Evolutionary conservation across 2,797 vertebrate genomes (phyloP).

Genomic region (Paedocypris micromegethes): DNA sequence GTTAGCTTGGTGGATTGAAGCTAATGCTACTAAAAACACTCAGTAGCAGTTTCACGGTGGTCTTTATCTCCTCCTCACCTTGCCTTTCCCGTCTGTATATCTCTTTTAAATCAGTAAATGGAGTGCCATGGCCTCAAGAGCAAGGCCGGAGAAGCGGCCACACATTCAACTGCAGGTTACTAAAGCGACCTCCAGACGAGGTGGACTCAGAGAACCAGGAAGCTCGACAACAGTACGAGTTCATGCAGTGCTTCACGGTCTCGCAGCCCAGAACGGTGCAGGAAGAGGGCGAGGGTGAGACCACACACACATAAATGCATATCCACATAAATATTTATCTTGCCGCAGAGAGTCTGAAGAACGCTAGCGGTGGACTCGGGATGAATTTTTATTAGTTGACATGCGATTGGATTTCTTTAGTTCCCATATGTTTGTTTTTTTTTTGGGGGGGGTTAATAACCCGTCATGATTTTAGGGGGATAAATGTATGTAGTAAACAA

Average conservation of each 20-base stretch:
- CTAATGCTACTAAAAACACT: not conserved
- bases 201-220: slow-evolving; percentile 79
- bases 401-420: too few relatives aligned
- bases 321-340: slow-evolving; percentile 7
- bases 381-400: not conserved
- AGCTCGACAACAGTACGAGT: slow-evolving; percentile 88
- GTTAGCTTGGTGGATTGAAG: too few relatives aligned
- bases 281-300: slow-evolving; percentile 85
- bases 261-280: slow-evolving; percentile 82
- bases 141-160: slow-evolving; percentile 78
- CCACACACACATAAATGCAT: slow-evolving; percentile 29
- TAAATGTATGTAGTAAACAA: too few relatives aligned
- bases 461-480: too few relatives aligned
- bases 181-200: slow-evolving; percentile 87
- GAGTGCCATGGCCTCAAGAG: slow-evolving; percentile 88
- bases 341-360: not conserved
- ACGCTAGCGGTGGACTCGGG: not conserved
- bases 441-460: too few relatives aligned
- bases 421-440: too few relatives aligned
- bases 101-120: slow-evolving; percentile 71
- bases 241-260: slow-evolving; percentile 94
- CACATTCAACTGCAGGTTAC: slow-evolving; percentile 90
- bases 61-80: slow-evolving; percentile 16
- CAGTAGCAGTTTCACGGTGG: not conserved
- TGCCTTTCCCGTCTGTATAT: slow-evolving; percentile 12